phyloP scores from a whole-genome alignment of 2,888 invertebrate genomes.

The Dendrolimus pini region DNA sequence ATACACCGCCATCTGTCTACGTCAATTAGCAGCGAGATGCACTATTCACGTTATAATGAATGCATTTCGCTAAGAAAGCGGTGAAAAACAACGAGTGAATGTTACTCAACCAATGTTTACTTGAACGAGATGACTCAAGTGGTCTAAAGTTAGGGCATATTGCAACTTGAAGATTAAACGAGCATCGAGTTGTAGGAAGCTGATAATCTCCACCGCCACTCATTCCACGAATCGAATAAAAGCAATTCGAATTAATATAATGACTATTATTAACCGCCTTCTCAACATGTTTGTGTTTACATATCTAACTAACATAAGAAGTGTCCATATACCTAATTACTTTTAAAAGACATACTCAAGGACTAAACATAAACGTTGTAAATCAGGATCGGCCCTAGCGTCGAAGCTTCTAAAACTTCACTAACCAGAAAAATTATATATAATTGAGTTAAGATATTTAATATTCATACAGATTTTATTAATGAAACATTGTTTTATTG shows the following conservation, averaged over 20 bases:
- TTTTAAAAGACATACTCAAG: too few species aligned
- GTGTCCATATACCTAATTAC: too few species aligned
- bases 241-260: neutral
- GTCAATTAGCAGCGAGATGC: slow-evolving; percentile 50
- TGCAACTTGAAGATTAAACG: neutral
- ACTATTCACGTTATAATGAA: slow-evolving; percentile 43
- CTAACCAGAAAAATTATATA: too few species aligned
- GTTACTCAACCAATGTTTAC: slow-evolving; percentile 49
- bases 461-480: too few species aligned
- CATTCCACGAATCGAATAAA: neutral
- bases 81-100: slow-evolving; percentile 34
- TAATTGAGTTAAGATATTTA: too few species aligned
- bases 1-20: slow-evolving; percentile 43
- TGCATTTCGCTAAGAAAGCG: slow-evolving; percentile 36
- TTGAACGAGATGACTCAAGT: slow-evolving; percentile 37
- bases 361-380: too few species aligned
- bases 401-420: too few species aligned
- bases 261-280: neutral
- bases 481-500: too few species aligned
- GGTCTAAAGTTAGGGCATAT: slow-evolving; percentile 32
- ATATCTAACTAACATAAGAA: slow-evolving; percentile 1
- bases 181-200: neutral
- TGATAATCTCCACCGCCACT: neutral
- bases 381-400: too few species aligned
- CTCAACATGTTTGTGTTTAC: neutral